A percentile compares a stretch with the other conserved stretches of the same genome.
Conservation (phyloP, 2,888 invertebrate species). For the Abrostola tripartita region DNA sequence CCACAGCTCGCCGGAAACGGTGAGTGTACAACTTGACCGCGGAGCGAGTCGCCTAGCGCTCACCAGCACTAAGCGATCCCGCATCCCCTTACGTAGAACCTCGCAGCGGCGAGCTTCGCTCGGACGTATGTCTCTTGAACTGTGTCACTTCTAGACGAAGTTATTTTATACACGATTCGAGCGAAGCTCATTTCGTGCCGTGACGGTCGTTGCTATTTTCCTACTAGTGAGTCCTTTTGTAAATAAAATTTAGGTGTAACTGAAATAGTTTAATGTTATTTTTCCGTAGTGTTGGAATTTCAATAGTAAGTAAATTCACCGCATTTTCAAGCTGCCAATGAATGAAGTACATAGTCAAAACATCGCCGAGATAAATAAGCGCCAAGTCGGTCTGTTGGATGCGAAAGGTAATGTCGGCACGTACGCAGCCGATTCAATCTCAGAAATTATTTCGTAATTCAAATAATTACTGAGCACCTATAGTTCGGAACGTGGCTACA, state of each 20-base stretch:
- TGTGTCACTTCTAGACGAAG: constrained; percentile 48
- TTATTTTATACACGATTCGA: constrained; percentile 60
- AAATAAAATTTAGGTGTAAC: constrained; percentile 80
- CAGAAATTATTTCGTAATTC: constrained; percentile 76
- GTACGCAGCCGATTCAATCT: constrained; percentile 73
- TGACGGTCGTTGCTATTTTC: constrained; percentile 86
- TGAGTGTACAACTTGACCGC: constrained; percentile 87
- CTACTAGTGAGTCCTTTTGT: constrained; percentile 86
- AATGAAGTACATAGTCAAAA: constrained; percentile 50
- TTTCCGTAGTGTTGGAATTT: constrained; percentile 76
- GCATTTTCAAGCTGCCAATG: constrained; percentile 24
- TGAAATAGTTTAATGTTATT: constrained; percentile 71
- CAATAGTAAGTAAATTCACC: constrained; percentile 40
- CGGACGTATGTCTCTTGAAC: constrained; percentile 61
- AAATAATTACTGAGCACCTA: constrained; percentile 73
- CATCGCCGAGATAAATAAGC: constrained; percentile 62
- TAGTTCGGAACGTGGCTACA: constrained; percentile 67
- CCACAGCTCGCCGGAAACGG: constrained; percentile 87
- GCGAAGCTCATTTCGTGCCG: constrained; percentile 82
- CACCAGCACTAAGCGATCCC: constrained; percentile 72
- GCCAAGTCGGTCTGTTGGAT: constrained; percentile 63
- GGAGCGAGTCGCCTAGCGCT: constrained; percentile 74
- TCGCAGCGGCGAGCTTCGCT: constrained; percentile 82
- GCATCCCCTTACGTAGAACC: constrained; percentile 77
- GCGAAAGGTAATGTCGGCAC: constrained; percentile 71